phyloP scores from a whole-genome alignment of 2,888 invertebrate species.

The Phytoseiulus persimilis region DNA sequence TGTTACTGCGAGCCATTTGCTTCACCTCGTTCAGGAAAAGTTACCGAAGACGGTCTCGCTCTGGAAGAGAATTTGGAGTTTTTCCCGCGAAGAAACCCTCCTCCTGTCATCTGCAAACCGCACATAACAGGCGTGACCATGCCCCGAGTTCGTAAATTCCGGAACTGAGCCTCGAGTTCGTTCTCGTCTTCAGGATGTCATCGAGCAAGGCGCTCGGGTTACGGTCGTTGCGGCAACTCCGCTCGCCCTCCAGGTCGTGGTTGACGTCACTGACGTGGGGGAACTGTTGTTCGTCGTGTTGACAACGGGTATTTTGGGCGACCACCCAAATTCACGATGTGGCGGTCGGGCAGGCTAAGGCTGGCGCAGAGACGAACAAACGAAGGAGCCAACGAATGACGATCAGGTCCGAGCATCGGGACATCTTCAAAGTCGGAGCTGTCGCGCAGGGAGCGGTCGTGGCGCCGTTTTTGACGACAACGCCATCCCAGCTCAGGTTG shows the following conservation, averaged over 20 bases:
- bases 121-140: not conserved
- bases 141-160: not conserved
- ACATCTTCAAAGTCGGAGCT: not conserved
- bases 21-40: not conserved
- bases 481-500: not conserved
- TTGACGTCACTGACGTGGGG: not conserved
- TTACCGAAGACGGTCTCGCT: not conserved
- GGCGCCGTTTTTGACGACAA: not conserved
- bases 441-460: not conserved
- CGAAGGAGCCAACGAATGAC: not conserved
- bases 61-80: not conserved
- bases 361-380: not conserved
- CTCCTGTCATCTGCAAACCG: not conserved
- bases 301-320: not conserved
- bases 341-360: not conserved
- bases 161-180: too few species aligned
- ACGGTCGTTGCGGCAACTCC: not conserved
- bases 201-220: not conserved
- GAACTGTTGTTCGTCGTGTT: not conserved
- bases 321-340: conserved; percentile 5
- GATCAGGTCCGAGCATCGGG: not conserved
- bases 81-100: not conserved
- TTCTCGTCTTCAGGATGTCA: too few species aligned
- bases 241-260: not conserved
- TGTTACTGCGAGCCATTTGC: not conserved